These are phyloP conservation scores for Drosophila ananassae DNA, from an alignment of 1,140 invertebrate species.

Conservation along the genomic window DNA sequence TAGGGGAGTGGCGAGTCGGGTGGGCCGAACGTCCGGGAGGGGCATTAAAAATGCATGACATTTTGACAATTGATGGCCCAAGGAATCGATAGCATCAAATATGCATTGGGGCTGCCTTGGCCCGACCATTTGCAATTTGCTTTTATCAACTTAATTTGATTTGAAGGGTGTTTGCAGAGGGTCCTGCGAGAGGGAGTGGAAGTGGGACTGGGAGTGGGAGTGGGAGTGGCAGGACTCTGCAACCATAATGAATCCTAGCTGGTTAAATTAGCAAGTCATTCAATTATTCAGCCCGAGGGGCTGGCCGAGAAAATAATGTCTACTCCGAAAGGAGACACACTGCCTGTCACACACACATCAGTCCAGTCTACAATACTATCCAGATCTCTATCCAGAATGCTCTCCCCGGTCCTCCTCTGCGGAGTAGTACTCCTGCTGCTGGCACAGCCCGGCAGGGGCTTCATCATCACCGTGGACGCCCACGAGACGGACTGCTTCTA, in stretches of 20 bases:
- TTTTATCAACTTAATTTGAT: conserved; percentile 81
- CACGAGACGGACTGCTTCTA: conserved; percentile 61
- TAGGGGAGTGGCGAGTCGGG: not conserved
- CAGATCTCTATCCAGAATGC: conserved; percentile 11
- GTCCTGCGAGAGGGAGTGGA: not conserved
- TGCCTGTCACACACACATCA: not conserved
- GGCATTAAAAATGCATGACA: conserved; percentile 76
- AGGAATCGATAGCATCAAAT: conserved; percentile 79
- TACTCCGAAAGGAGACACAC: not conserved
- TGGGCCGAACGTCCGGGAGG: not conserved
- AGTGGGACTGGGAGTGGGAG: not conserved
- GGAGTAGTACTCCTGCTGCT: conserved; percentile 14
- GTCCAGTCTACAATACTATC: too few relatives aligned
- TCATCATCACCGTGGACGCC: conserved; percentile 61
- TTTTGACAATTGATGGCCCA: conserved; percentile 75
- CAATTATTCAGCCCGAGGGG: conserved; percentile 61
- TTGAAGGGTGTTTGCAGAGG: conserved; percentile 61
- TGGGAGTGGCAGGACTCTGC: conserved; percentile 4
- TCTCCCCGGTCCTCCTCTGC: conserved; percentile 3
- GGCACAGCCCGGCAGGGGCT: not conserved
- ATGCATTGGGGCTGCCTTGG: conserved; percentile 61
- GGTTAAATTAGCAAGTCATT: conserved; percentile 59
- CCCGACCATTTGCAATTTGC: conserved; percentile 75
- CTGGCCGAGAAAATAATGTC: conserved; percentile 22
- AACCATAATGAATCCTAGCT: conserved; percentile 33